phyloP scores from a whole-genome alignment of 2,797 vertebrate species.

The Microctenopoma steveboyesi region DNA sequence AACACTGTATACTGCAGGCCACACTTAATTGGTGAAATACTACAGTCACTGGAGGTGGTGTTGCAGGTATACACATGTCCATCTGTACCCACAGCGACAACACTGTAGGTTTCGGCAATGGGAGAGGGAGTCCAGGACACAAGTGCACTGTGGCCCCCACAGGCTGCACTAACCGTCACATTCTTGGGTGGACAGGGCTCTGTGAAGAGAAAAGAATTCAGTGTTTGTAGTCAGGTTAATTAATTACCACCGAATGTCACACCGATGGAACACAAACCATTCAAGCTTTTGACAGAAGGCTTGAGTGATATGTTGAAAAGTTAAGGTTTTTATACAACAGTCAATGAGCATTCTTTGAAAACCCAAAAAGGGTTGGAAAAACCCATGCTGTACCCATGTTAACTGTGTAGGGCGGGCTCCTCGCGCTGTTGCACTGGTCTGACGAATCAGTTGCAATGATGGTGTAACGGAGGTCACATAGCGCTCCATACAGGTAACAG shows the following conservation, averaged over 20 bases:
- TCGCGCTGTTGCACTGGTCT: conserved; percentile 70
- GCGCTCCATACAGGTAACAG: conserved; percentile 71
- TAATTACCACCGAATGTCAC: no score
- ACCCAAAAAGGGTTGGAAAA: no score
- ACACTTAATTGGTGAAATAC: conserved; percentile 65
- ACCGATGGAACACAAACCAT: no score
- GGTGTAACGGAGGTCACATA: conserved; percentile 75
- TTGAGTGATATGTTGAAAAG: no score
- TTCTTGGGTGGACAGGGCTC: conserved; percentile 73
- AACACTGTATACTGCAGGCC: conserved; percentile 60
- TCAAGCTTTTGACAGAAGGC: no score
- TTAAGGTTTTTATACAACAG: no score
- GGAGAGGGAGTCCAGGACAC: conserved; percentile 77
- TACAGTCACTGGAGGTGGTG: conserved; percentile 65
- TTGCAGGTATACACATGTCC: conserved; percentile 64
- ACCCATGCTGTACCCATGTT: conserved; percentile 66
- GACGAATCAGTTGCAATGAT: conserved; percentile 74
- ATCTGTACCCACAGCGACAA: conserved; percentile 44
- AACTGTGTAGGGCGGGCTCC: conserved; percentile 76
- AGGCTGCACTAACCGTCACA: conserved; percentile 51
- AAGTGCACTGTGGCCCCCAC: conserved; percentile 48
- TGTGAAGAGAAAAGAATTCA: conserved; percentile 36
- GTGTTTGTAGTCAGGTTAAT: not conserved
- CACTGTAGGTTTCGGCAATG: conserved; percentile 70
- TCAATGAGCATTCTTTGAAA: no score